Evolutionary conservation across 2,797 vertebrate species (phyloP).

Genomic region (Tolypeutes matacus): DNA sequence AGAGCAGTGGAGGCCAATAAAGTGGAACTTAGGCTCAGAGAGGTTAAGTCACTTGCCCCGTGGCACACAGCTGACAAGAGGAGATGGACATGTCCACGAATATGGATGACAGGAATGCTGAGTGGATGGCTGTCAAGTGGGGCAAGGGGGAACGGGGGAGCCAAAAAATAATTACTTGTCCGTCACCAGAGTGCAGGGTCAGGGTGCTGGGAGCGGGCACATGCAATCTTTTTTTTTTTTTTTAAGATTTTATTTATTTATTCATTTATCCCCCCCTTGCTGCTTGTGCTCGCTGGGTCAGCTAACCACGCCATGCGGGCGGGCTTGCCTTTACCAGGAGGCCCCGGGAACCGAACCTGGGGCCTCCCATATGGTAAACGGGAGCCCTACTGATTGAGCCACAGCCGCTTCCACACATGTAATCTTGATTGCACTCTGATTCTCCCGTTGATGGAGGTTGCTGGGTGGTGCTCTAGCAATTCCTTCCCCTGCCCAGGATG

Average conservation of each 20-base stretch:
- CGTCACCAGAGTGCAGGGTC: neutral
- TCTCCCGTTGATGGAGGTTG: neutral
- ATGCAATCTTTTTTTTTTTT: no score
- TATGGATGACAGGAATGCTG: neutral
- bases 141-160: neutral
- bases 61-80: neutral
- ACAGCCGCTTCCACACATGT: no score
- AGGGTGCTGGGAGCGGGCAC: no score
- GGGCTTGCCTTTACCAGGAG: no score
- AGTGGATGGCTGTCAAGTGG: neutral
- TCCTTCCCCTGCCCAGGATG: neutral
- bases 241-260: no score
- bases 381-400: no score
- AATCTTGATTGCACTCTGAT: neutral
- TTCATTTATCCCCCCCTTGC: no score
- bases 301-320: no score
- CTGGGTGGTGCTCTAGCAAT: no score
- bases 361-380: no score
- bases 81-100: neutral
- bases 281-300: no score
- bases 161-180: neutral
- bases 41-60: neutral
- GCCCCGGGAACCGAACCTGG: no score
- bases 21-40: constrained; percentile 20
- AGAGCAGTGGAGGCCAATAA: neutral